A percentile compares a stretch with the other conserved stretches of the same genome.
phyloP scores from a whole-genome alignment of 2,797 vertebrate species.

The Chaenodraco wilsoni region DNA sequence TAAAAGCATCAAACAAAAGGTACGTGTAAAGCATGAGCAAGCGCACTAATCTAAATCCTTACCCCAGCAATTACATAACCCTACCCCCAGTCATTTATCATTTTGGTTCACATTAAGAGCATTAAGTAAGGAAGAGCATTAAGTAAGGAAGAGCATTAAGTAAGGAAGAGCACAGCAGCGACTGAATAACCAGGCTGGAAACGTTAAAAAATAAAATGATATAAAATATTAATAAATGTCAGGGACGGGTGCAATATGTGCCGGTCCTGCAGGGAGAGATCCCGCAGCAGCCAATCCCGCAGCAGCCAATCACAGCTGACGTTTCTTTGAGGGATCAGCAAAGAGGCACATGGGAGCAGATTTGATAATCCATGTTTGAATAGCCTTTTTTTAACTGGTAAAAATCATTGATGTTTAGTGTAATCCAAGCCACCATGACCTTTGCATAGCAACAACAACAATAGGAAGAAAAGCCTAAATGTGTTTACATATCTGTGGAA shows the following conservation, averaged over 20 bases:
- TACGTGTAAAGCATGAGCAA: constrained; percentile 64
- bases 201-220: background rate
- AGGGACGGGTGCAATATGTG: constrained; percentile 7
- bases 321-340: constrained; percentile 44
- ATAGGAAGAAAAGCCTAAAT: constrained; percentile 24
- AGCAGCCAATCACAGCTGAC: constrained; percentile 37
- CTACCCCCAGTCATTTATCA: constrained; percentile 1
- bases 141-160: background rate
- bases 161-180: background rate
- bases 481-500: background rate
- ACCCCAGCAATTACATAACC: constrained; percentile 40
- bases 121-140: background rate
- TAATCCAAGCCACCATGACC: constrained; percentile 31
- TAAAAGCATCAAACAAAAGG: constrained; percentile 32
- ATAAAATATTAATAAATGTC: constrained; percentile 47
- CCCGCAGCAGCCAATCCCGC: constrained; percentile 19
- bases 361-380: constrained; percentile 53
- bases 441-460: constrained; percentile 1
- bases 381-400: constrained; percentile 20
- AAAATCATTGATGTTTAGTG: constrained; percentile 19
- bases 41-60: constrained; percentile 44
- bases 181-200: constrained; percentile 21
- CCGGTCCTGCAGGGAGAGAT: constrained; percentile 13
- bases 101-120: background rate
- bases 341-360: constrained; percentile 46